A percentile compares a stretch with the other conserved stretches of the same genome.
Conservation (phyloP, 2,888 invertebrate genomes). For the Protula sp. region DNA sequence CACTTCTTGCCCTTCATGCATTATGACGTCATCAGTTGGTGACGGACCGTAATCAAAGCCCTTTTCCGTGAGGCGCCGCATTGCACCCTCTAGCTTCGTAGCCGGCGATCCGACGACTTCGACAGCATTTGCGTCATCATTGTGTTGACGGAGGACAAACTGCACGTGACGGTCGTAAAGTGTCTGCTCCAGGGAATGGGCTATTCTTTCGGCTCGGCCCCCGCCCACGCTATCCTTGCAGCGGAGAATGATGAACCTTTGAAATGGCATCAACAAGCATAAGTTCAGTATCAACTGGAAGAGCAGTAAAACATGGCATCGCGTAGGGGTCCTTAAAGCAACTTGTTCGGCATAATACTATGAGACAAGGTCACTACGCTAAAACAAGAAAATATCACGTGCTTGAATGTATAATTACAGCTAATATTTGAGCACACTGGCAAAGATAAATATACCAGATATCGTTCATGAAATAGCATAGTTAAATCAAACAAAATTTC, state of each 20-base stretch:
- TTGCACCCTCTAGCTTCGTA: slow-evolving; percentile 26
- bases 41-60: slow-evolving; percentile 36
- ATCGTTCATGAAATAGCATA: no score
- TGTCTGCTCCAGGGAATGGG: slow-evolving; percentile 24
- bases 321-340: no score
- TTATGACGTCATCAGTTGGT: slow-evolving; percentile 30
- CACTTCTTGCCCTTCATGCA: slow-evolving; percentile 43
- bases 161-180: slow-evolving; percentile 29
- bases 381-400: no score
- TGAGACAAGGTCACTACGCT: no score
- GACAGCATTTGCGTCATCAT: slow-evolving; percentile 28
- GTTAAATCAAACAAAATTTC: no score
- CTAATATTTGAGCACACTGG: no score
- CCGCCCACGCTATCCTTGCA: slow-evolving; percentile 16
- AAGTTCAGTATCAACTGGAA: no score
- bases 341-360: no score
- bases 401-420: no score
- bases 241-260: slow-evolving; percentile 33
- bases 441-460: no score
- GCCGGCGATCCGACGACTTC: slow-evolving; percentile 28
- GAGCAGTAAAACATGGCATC: no score
- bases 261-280: neutral
- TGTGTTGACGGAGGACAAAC: slow-evolving; percentile 36
- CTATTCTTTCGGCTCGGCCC: neutral
- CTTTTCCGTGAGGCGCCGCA: slow-evolving; percentile 23